Base-by-base conservation (phyloP, 2,113 vertebrate genomes). In the Sinocyclocheilus rhinocerous region DNA sequence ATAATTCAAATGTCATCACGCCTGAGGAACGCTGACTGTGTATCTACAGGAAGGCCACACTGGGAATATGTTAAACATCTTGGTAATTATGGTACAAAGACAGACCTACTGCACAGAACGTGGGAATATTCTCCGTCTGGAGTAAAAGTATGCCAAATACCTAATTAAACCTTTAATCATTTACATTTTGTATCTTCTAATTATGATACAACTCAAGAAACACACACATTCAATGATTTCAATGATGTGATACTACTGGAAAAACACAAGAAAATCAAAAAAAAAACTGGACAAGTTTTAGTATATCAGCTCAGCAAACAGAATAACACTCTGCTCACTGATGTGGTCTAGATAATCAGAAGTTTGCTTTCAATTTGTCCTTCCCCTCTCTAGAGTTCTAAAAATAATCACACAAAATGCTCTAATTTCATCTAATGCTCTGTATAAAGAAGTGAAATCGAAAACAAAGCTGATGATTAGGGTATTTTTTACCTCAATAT, bases 401-500 rank as follows among this genome's bases (percentile, higher is more conserved):
- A 48, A 81, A 65, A 79, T 63, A 12, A 80, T 61, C 33, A 2
- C 20, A 42, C 12, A 5, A 7, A 75, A 20, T 55, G 63, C 45
- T 26, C 8, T 26, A 6, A 13, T 65, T 65, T 26, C 22, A 50
- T 50, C 42, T 69, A 7, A 33, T 29, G 61, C 75, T 24, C 11
- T 76, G 45, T 18, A 26, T 15, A 76, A 61, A 52, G 13, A 61
- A 7, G 22, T 50, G 22, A 70, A 33, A 16, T 18, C 9, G 4
- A n/a, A 50, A 61, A 13, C 5, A 83, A 52, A 36, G 42, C 45
- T 42, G 24, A 50, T 26, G 13, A 13, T 11, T 26, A 8, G 13
- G 20, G 5, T 52, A 4, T 82, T 86, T 22, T 29, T 94, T 91
- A 97, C 96, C 88, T 97, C 95, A 81, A 97, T 94, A 0, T 97